Conservation (phyloP, 23 tunicate species). For the Styela plicata region DNA sequence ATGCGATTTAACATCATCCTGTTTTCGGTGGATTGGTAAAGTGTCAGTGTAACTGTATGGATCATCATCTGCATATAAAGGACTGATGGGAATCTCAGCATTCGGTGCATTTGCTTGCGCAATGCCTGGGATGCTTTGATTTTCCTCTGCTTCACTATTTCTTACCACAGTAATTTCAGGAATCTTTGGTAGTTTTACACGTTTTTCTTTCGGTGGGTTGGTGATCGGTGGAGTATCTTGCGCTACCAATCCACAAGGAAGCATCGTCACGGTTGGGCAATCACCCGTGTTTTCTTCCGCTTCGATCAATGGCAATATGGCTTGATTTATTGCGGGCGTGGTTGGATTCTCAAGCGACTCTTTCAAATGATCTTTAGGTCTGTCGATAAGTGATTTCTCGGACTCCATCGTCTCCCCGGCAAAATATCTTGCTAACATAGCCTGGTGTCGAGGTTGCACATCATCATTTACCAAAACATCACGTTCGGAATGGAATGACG, state of each 20-base stretch:
- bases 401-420: constrained; percentile 12
- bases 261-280: background rate
- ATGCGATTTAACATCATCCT: background rate
- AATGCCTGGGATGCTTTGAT: background rate
- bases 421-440: constrained; percentile 30
- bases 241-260: background rate
- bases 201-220: background rate
- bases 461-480: background rate
- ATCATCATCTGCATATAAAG: background rate
- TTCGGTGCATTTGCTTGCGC: background rate
- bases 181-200: background rate
- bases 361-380: background rate
- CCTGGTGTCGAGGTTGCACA: constrained; percentile 29
- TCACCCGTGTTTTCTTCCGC: background rate
- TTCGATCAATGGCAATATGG: background rate
- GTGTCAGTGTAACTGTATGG: background rate
- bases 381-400: background rate
- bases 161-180: constrained; percentile 22
- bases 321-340: background rate
- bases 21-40: background rate
- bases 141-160: background rate
- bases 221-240: background rate
- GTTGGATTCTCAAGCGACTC: background rate
- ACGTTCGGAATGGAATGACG: constrained; percentile 17
- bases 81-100: background rate